Base-by-base conservation (phyloP, 2,888 invertebrate species). In the Lepas anatifera region DNA sequence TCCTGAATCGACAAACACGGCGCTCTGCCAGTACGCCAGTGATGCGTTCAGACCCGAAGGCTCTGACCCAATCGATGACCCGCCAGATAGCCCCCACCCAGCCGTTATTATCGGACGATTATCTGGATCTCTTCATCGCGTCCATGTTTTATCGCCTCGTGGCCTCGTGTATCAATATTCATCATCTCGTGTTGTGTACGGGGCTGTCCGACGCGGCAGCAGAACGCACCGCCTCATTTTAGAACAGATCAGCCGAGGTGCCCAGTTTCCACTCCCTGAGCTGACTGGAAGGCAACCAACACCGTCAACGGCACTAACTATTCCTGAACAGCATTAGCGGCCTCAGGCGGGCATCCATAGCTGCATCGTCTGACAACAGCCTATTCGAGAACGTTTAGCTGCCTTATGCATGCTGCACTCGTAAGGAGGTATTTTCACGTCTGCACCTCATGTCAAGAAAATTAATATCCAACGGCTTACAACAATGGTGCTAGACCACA, bases 131-230 rank as follows among this genome's bases (percentile, higher is more conserved):
- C 58, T 58, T 35, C 35, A 58, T 58, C 58, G 58, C 58, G 58
- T 16, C 58, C 16, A 22, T 35, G 58, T 32, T 58, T 58, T 58
- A 58, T 58, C 58, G 35, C 32, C 32, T 16, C 58, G 22, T 35
- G 58, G 35, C 22, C 22, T 35, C 58, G 35, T 58, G 58, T 58
- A 58, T 58, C 58, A 58, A 58, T 35, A 58, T 58, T 58, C 58
- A 58, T 58, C 58, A 58, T 58, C 29, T n/a, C n/a, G n/a, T n/a
- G n/a, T n/a, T n/a, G n/a, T n/a, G n/a, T n/a, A n/a, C n/a, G n/a
- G n/a, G n/a, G n/a, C n/a, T n/a, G n/a, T n/a, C n/a, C n/a, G n/a
- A n/a, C n/a, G n/a, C n/a, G n/a, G n/a, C n/a, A n/a, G n/a, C n/a
- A n/a, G n/a, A n/a, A n/a, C n/a, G n/a, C n/a, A n/a, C n/a, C n/a